Conservation (phyloP, 2,888 invertebrate genomes). For the Pristionchus entomophagus region DNA sequence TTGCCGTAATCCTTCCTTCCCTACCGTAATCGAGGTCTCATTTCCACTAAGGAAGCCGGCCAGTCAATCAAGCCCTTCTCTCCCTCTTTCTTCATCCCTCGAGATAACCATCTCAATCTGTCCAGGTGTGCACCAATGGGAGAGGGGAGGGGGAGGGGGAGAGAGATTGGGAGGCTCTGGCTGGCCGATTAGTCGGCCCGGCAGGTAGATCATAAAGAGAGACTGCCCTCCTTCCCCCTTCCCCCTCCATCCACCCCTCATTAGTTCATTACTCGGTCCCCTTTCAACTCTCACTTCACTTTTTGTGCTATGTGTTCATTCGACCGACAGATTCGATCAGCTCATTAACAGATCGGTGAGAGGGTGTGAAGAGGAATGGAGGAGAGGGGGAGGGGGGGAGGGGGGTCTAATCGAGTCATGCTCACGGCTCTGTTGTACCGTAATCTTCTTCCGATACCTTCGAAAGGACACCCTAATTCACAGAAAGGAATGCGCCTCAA, state of each 20-base stretch:
- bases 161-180: background rate
- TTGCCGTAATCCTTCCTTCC: background rate
- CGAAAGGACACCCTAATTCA: background rate
- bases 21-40: constrained; percentile 1
- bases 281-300: constrained; percentile 8
- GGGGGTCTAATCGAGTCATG: background rate
- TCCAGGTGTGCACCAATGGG: background rate
- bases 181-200: constrained; percentile 12
- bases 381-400: background rate
- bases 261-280: constrained; percentile 17
- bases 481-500: background rate
- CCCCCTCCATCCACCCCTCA: constrained; percentile 14
- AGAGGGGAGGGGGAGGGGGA: background rate
- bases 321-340: constrained; percentile 15
- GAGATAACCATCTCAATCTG: constrained; percentile 35
- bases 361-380: background rate
- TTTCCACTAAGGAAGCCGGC: background rate
- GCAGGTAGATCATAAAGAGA: constrained; percentile 27
- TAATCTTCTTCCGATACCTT: background rate
- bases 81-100: background rate
- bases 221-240: background rate
- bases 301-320: background rate
- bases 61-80: constrained; percentile 24
- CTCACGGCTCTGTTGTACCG: background rate
- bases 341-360: constrained; percentile 5